phyloP scores from a whole-genome alignment of 2,797 vertebrate genomes.

The Apodemus agrarius region DNA sequence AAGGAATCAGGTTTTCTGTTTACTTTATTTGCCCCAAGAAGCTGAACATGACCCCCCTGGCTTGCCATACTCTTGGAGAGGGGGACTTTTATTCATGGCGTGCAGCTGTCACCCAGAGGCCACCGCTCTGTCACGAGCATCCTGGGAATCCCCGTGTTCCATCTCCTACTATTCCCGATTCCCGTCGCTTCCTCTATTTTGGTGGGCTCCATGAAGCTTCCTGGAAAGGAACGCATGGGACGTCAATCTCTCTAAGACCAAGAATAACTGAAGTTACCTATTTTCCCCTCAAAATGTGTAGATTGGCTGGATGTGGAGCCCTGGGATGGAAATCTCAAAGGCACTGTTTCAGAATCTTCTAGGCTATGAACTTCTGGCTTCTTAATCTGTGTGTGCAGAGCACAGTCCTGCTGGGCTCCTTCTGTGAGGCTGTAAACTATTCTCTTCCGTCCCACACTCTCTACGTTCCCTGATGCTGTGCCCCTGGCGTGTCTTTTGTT shows the following conservation, averaged over 20 bases:
- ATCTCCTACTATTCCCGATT: not conserved
- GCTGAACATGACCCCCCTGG: not conserved
- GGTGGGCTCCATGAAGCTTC: not conserved
- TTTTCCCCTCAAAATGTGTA: not conserved
- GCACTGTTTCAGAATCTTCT: not conserved
- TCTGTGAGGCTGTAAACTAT: not conserved
- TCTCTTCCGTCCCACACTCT: not conserved
- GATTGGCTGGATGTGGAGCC: conserved; percentile 16
- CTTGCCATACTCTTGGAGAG: not conserved
- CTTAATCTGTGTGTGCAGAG: not conserved
- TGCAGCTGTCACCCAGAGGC: not conserved
- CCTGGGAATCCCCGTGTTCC: not conserved
- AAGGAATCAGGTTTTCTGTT: not conserved
- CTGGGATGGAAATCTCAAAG: conserved; percentile 20
- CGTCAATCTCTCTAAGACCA: not conserved
- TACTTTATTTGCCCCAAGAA: not conserved
- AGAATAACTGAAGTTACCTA: not conserved
- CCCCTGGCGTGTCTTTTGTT: not conserved
- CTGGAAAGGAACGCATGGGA: not conserved
- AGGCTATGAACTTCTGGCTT: not conserved
- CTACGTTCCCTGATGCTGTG: not conserved
- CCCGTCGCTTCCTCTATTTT: not conserved
- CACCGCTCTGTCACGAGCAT: not conserved
- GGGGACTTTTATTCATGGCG: not conserved
- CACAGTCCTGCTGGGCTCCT: not conserved